Base-by-base conservation (phyloP, 2,113 vertebrate species). In the Sarotherodon lohbergeri region DNA sequence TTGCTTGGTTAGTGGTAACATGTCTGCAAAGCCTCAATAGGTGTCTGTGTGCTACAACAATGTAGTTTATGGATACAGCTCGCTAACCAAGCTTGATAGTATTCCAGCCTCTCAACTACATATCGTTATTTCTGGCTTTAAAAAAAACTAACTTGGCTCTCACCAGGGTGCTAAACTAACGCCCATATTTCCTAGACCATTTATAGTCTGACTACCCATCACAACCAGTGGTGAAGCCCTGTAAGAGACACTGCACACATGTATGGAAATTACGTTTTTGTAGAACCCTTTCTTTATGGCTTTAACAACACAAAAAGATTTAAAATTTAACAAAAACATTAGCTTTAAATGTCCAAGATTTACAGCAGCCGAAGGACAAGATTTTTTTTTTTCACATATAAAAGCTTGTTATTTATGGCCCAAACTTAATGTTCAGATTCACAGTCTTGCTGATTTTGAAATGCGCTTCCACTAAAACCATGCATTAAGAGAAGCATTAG, bases 291-390 rank as follows among this genome's bases (percentile, higher is more conserved):
- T 13, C n/a, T 13, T 3, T 56, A 1, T 56, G 55, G 55, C 22
- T 13, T 24, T 57, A 57, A 57, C 22, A 57, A 3, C 6, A 7
- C 11, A 24, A 24, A 56, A 24, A 13, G 2, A 13, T 56, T 7
- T 27, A 27, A 57, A 57, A 27, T 57, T 24, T 13, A 24, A 56
- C 6, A 24, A 56, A 55, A 24, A 2, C 5, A 3, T 54, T 54
- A 7, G 4, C 22, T 24, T 56, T 56, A 56, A 56, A 27, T 56
- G 55, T 27, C 22, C 55, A 56, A 56, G 22, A 27, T 56, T 56
- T 13, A 57, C 24, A 57, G 55, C 22, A 57, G 22, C 24, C 7
- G 0, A 27, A 27, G 22, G 55, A 13, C 55, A 57, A 0, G 0
- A 8, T 56, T 1, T 57, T 57, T 14, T 29, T 57, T 29, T 29